Conservation (phyloP, 2,888 invertebrate genomes). For the Leptura quadrifasciata region DNA sequence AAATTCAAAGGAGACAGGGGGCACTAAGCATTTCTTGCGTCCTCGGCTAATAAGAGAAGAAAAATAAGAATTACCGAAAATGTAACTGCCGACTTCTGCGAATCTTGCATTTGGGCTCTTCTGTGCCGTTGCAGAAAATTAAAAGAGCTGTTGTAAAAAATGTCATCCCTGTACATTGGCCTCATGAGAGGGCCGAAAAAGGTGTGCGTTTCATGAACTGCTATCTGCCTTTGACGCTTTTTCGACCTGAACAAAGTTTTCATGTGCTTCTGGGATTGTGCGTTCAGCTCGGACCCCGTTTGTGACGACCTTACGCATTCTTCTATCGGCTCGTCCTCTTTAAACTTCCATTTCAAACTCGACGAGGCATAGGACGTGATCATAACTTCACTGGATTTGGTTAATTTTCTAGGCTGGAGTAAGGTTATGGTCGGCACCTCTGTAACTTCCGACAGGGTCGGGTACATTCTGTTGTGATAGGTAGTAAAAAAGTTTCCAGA, state of each 20-base stretch:
- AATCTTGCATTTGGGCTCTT: conserved; percentile 21
- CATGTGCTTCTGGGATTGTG: conserved; percentile 3
- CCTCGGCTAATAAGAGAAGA: no score
- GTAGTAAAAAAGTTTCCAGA: conserved; percentile 43
- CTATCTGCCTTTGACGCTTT: conserved; percentile 22
- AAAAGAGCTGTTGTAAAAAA: conserved; percentile 77
- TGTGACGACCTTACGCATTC: neutral
- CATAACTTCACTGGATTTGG: conserved; percentile 46
- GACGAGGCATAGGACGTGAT: conserved; percentile 42
- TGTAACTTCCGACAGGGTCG: conserved; percentile 47
- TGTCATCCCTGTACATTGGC: conserved; percentile 82
- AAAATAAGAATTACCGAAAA: conserved; percentile 22
- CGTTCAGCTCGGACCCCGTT: conserved; percentile 47
- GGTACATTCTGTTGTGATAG: conserved; percentile 50
- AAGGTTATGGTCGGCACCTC: conserved; percentile 64
- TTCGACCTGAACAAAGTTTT: conserved; percentile 33
- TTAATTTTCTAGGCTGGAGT: conserved; percentile 41
- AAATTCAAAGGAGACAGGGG: no score
- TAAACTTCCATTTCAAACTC: conserved; percentile 37
- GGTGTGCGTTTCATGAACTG: conserved; percentile 41
- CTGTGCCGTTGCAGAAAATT: conserved; percentile 47
- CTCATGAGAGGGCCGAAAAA: conserved; percentile 48
- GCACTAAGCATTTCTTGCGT: no score
- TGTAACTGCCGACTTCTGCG: conserved; percentile 18
- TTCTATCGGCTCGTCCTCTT: conserved; percentile 15